phyloP scores from a whole-genome alignment of 2,888 invertebrate genomes.

The Glaucopsyche alexis region DNA sequence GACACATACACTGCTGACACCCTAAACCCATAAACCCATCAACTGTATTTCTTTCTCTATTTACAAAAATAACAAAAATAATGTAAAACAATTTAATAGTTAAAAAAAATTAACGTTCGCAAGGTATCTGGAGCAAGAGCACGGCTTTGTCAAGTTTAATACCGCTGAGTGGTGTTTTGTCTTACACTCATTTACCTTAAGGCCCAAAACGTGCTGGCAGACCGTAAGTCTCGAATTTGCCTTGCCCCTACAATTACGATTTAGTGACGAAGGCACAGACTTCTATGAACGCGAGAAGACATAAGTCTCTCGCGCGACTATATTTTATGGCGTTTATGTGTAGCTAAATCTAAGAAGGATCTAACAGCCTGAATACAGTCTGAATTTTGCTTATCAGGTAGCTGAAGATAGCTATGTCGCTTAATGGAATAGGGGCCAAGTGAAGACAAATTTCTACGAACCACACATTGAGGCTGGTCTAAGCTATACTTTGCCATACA shows the following conservation, averaged over 20 bases:
- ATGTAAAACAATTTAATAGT: slow-evolving; percentile 12
- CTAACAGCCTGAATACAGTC: too few species aligned
- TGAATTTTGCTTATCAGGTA: too few species aligned
- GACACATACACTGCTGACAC: neutral
- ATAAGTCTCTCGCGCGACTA: too few species aligned
- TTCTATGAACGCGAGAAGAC: too few species aligned
- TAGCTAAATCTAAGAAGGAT: too few species aligned
- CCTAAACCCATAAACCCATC: neutral
- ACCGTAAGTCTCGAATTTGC: neutral
- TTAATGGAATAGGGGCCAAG: too few species aligned
- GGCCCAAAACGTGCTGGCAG: neutral
- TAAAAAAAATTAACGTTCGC: neutral
- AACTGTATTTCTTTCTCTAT: neutral
- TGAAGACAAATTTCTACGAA: too few species aligned
- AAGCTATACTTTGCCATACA: too few species aligned
- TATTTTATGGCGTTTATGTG: too few species aligned
- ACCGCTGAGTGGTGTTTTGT: slow-evolving; percentile 26
- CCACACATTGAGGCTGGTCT: too few species aligned
- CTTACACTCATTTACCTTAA: slow-evolving; percentile 22
- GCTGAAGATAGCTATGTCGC: too few species aligned
- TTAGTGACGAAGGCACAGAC: too few species aligned
- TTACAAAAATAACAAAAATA: neutral
- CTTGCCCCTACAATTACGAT: neutral
- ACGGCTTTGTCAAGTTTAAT: slow-evolving; percentile 22
- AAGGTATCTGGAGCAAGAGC: neutral